Conservation (phyloP, 1,140 invertebrate species). For the Linepithema humile region DNA sequence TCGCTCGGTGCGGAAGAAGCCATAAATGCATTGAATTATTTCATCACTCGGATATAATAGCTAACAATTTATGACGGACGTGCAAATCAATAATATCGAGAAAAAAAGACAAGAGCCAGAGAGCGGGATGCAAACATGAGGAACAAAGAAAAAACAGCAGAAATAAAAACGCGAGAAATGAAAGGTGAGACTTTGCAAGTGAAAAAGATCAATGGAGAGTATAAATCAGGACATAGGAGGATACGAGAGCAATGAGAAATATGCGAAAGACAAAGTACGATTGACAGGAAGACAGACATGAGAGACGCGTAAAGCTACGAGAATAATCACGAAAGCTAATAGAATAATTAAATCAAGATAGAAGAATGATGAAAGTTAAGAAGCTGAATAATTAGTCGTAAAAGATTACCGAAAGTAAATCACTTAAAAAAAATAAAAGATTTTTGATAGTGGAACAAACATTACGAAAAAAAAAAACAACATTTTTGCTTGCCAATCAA, state of each 20-base stretch:
- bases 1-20: too few species aligned
- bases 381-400: background rate
- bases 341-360: too few species aligned
- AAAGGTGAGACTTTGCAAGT: slow-evolving; percentile 7
- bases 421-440: background rate
- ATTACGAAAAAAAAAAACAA: too few species aligned
- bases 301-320: background rate
- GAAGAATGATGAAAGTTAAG: slow-evolving; percentile 10
- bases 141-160: background rate
- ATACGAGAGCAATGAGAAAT: background rate
- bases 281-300: background rate
- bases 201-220: background rate
- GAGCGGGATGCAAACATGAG: slow-evolving; percentile 53
- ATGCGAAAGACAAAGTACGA: slow-evolving; percentile 50
- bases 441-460: background rate
- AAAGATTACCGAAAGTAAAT: slow-evolving; percentile 15
- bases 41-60: background rate
- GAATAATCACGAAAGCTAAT: too few species aligned
- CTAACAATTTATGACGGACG: background rate
- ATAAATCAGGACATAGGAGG: background rate
- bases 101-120: background rate
- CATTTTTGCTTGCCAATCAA: too few species aligned
- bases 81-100: background rate
- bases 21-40: background rate
- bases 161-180: background rate